phyloP scores from a whole-genome alignment of 2,888 invertebrate species.

The Agrochola litura region DNA sequence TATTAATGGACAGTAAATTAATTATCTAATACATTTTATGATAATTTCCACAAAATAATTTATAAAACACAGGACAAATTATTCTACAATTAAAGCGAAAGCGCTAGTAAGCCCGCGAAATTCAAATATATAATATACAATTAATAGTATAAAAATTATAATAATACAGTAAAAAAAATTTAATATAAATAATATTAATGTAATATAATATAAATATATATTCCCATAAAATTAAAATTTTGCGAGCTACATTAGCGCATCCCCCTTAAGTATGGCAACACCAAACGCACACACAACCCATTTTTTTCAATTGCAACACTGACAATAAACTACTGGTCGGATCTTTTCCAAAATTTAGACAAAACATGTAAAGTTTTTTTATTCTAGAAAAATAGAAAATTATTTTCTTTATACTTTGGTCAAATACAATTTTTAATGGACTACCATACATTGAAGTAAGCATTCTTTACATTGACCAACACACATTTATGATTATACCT shows the following conservation, averaged over 20 bases:
- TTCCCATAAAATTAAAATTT: background rate
- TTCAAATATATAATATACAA: background rate
- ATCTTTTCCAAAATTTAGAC: conserved; percentile 71
- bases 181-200: too few relatives aligned
- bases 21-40: conserved; percentile 17
- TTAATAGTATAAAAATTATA: too few relatives aligned
- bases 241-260: background rate
- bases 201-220: too few relatives aligned
- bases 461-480: conserved; percentile 40
- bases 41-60: conserved; percentile 10
- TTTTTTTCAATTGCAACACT: conserved; percentile 66
- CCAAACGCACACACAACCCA: conserved; percentile 69
- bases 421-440: conserved; percentile 56
- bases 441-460: conserved; percentile 37
- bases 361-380: conserved; percentile 69
- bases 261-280: conserved; percentile 63
- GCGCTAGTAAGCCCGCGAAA: background rate
- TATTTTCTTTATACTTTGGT: conserved; percentile 70
- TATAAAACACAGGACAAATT: conserved; percentile 8
- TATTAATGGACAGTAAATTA: conserved; percentile 47
- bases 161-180: too few relatives aligned
- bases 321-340: conserved; percentile 71
- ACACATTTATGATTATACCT: background rate
- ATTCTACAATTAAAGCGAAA: conserved; percentile 14
- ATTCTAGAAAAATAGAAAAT: conserved; percentile 82